These are phyloP conservation scores for Neomorphus geoffroyi DNA, from an alignment of 2,797 vertebrate species.

Conservation along the genomic window DNA sequence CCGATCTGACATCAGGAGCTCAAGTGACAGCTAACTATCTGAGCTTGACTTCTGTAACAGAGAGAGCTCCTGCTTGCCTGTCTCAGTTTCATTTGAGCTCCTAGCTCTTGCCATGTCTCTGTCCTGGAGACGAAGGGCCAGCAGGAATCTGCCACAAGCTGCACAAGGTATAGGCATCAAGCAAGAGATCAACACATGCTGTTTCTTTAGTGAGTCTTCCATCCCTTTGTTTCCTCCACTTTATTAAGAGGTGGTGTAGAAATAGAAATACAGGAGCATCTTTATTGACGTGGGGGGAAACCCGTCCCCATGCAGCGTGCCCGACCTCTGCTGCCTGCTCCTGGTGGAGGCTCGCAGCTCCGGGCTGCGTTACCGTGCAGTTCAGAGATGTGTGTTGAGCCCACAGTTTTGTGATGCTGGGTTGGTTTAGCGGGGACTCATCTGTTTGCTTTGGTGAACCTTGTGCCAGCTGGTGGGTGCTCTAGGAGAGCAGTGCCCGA, in stretches of 20 bases:
- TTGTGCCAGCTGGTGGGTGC: neutral
- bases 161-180: neutral
- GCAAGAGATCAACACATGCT: neutral
- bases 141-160: neutral
- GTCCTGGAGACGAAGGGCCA: neutral
- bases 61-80: neutral
- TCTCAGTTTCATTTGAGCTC: neutral
- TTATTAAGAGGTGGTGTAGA: neutral
- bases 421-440: neutral
- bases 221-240: neutral
- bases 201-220: neutral
- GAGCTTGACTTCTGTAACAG: neutral
- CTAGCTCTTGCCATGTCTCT: neutral
- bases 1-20: neutral
- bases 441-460: neutral
- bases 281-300: rapidly evolving
- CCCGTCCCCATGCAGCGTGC: rapidly evolving
- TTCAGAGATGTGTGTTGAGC: neutral
- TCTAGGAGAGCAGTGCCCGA: neutral
- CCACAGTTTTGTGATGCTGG: neutral
- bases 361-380: rapidly evolving
- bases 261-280: neutral
- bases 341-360: neutral
- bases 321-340: neutral
- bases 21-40: neutral